These are phyloP conservation scores for Acrobasis suavella DNA, from an alignment of 2,888 invertebrate genomes.

Conservation along the genomic window DNA sequence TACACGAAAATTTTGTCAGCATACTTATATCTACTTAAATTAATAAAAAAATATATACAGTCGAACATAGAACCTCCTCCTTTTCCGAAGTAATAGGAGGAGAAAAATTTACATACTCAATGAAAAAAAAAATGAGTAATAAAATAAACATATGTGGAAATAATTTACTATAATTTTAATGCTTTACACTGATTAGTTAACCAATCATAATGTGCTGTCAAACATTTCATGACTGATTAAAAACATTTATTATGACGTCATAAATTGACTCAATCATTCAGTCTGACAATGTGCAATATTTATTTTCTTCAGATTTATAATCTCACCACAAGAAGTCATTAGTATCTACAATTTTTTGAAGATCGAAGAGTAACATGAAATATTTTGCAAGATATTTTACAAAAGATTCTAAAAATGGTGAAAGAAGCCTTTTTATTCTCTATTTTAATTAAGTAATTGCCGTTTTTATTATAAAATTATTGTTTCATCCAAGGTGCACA, in stretches of 20 bases:
- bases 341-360: constrained; percentile 1
- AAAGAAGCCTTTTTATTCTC: not conserved
- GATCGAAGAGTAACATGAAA: not conserved
- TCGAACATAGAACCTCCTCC: too few relatives aligned
- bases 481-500: not conserved
- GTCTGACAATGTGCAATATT: constrained; percentile 6
- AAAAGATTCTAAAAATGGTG: constrained; percentile 11
- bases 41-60: too few relatives aligned
- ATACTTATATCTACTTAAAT: too few relatives aligned
- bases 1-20: too few relatives aligned
- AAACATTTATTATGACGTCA: not conserved
- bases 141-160: not conserved
- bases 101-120: not conserved
- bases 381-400: constrained; percentile 18
- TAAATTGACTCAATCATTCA: constrained; percentile 12
- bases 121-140: not conserved
- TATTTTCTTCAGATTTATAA: not conserved
- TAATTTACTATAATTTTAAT: not conserved
- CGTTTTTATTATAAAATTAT: not conserved
- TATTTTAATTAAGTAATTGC: not conserved
- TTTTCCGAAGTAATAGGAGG: too few relatives aligned
- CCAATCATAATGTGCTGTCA: not conserved
- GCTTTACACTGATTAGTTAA: constrained; percentile 2
- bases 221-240: not conserved
- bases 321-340: not conserved